Evolutionary conservation across 2,113 vertebrate species (phyloP), one percentile per base, ranked within the genome.

Genomic region (Cacatua alba): DNA sequence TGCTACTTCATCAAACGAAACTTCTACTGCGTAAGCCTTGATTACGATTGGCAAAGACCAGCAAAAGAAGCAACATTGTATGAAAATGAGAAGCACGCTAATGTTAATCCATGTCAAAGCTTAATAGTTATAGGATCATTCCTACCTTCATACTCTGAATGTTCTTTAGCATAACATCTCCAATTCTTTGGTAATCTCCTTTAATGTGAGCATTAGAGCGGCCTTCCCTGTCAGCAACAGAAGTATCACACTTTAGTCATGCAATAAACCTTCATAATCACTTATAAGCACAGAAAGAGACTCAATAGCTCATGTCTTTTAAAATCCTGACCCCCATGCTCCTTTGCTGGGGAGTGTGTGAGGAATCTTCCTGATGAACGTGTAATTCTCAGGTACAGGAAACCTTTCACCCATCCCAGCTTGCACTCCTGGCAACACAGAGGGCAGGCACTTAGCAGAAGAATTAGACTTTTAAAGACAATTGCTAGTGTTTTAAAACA

Each of bases 141-240:
- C 97, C 96, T 97, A 99, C 99, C 99, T 99, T 99, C 96, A 99
- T 98, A 71, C 92, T 98, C 96, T 99, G 99, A 41, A 99, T 97
- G 95, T 99, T 99, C 98, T 98, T 99, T 77, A 99, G 97, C 99
- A 99, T 98, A 91, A 99, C 97, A 57, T 99, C 99, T 33, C 99
- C 99, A 24, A 99, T 99, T 97, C 98, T 99, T 98, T 99, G 99
- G 98, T 98, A 98, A 96, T 99, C 99, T 94, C 98, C 99, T 98
- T 99, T 99, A 94, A 99, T 98, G 94, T 99, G 99, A 67, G 99
- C 99, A 63, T 99, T 99, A 31, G 99, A 99, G 33, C 99, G 99
- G 84, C 99, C 99, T 98, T 99, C 99, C 99, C 99, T 99, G 97
- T 85, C 65, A 94, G 72, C 64, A 95, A 86, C 70, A 90, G 70